Conservation (phyloP, 64 coral and sea anemone species). For the Porites australiensis region DNA sequence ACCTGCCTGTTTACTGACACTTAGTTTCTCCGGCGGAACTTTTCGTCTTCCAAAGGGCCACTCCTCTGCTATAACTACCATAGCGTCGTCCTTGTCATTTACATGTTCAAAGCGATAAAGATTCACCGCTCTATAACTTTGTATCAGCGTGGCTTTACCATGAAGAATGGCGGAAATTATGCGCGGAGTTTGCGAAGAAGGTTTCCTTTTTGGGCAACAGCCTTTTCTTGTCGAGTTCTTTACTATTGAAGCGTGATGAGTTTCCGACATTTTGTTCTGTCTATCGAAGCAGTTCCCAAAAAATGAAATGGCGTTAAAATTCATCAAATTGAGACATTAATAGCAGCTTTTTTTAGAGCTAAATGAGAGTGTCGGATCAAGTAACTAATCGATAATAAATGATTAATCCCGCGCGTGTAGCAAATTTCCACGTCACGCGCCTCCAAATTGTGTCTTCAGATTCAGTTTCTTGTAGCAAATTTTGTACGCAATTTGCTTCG, state of each 20-base stretch:
- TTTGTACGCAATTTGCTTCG: neutral
- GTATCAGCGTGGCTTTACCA: slow-evolving; percentile 25
- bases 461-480: too few species aligned
- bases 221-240: neutral
- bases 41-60: neutral
- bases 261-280: neutral
- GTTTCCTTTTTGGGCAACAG: too few species aligned
- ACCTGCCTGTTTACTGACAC: slow-evolving; percentile 15
- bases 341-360: too few species aligned
- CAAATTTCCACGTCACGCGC: too few species aligned
- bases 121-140: slow-evolving; percentile 30
- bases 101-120: slow-evolving; percentile 6
- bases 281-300: neutral
- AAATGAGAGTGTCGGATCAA: too few species aligned
- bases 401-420: too few species aligned
- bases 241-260: neutral
- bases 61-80: slow-evolving; percentile 29
- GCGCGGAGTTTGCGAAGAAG: neutral
- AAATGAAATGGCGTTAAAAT: neutral
- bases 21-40: neutral
- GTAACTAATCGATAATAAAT: too few species aligned
- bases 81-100: neutral
- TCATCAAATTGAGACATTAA: too few species aligned
- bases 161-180: slow-evolving; percentile 27
- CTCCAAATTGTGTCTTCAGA: too few species aligned